These are phyloP conservation scores for Sprattus sprattus DNA, from an alignment of 2,113 vertebrate species.

Conservation along the genomic window DNA sequence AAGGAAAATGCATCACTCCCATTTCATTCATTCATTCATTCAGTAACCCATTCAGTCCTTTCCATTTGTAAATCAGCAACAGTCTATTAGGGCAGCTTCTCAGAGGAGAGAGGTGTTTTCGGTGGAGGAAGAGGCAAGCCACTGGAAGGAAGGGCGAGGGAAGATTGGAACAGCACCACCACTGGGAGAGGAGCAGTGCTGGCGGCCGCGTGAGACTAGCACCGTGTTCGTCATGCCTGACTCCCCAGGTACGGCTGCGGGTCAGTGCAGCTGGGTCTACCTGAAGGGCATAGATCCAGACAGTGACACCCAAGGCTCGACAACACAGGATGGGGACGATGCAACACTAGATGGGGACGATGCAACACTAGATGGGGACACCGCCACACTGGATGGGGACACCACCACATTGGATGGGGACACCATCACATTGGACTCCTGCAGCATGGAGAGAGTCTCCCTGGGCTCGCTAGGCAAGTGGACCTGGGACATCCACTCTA, in stretches of 20 bases:
- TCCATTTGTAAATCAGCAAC: slow-evolving; percentile 47
- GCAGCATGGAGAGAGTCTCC: slow-evolving; percentile 69
- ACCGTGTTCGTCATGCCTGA: slow-evolving; percentile 73
- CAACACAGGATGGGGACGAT: slow-evolving; percentile 70
- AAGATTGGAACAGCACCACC: background rate
- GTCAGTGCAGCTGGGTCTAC: slow-evolving; percentile 66
- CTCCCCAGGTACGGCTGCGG: slow-evolving; percentile 47
- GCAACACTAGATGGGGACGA: slow-evolving; percentile 78
- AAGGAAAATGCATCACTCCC: background rate
- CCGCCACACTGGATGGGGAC: slow-evolving; percentile 77
- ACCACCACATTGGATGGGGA: slow-evolving; percentile 72
- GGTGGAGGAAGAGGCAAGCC: slow-evolving; percentile 58
- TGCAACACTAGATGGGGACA: slow-evolving; percentile 69
- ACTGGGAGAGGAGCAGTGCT: slow-evolving; percentile 43
- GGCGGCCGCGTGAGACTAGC: slow-evolving; percentile 59
- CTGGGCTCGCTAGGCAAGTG: slow-evolving; percentile 72
- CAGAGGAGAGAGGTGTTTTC: slow-evolving; percentile 49
- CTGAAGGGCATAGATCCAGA: slow-evolving; percentile 67
- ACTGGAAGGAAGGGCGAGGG: slow-evolving; percentile 46
- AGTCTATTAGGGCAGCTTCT: slow-evolving; percentile 45
- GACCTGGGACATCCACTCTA: slow-evolving; percentile 75
- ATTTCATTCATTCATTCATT: too few species aligned
- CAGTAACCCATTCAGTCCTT: background rate
- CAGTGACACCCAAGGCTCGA: slow-evolving; percentile 26
- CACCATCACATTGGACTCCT: slow-evolving; percentile 81